Evolutionary conservation across 2,797 vertebrate genomes (phyloP), one percentile per base, ranked within the genome.

Genomic region (Petrocephalus sullivani): DNA sequence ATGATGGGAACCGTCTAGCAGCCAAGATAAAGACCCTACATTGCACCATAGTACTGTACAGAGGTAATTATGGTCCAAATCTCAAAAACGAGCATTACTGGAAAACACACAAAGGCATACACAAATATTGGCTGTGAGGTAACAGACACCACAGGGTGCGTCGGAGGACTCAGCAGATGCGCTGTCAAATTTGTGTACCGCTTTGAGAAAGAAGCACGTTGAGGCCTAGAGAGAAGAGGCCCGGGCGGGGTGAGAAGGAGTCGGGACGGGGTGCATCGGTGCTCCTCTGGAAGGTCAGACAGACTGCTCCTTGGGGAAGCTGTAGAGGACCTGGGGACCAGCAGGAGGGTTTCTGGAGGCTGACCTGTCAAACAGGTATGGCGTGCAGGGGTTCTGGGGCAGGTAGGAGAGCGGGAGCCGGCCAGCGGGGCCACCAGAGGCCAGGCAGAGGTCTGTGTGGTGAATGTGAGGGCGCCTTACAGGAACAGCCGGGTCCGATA

Each of bases 251-350:
- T 84, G 82, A 33, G 14, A 4, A 7, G 37, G 37, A 81, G 75
- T 16, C 37, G 46, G 41, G 46, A 49, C n/a, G 19, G 37, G 19
- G 37, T 12, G 67, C 37, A 41, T 14, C 12, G 10, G 41, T n/a
- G 12, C 33, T 14, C 71, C 28, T 49, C 37, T 60, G 41, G 88
- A 87, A 5, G 6, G 87, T 95, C 92, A 97, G 89, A 97, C 96
- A 0, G 96, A 97, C 92, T 97, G 97, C 94, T 96, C 95, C 92
- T 96, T 96, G 78, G 95, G 95, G 94, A 95, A 97, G 49, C 95
- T 94, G 92, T 95, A 96, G 0, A 94, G 94, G 61, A 95, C 94
- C 64, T 93, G 95, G 19, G 96, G 96, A 23, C 93, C 95, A 0
- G 96, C 94, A 86, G 94, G 91, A 0, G 96, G 92, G 91, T 95